Percentiles rank a stretch among this genome's conserved stretches.
These are phyloP conservation scores for Drosophila pseudotakahashii DNA, from an alignment of 2,888 invertebrate genomes.

Conservation along the genomic window DNA sequence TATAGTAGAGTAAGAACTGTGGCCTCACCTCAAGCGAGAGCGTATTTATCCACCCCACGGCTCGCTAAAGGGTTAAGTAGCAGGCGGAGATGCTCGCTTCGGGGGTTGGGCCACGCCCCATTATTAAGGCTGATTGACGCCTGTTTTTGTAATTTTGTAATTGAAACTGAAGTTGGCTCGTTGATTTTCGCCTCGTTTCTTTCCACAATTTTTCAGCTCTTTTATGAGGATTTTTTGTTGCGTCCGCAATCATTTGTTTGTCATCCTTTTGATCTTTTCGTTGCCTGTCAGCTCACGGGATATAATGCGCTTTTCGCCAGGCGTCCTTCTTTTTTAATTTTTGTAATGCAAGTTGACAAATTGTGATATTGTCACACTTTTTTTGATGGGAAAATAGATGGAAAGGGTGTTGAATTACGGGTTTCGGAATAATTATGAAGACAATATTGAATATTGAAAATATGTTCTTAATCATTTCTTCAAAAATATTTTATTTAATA, in stretches of 20 bases:
- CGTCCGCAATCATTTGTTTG: constrained; percentile 59
- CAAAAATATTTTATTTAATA: background rate
- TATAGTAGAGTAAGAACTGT: constrained; percentile 51
- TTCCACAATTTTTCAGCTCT: constrained; percentile 52
- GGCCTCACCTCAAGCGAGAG: constrained; percentile 62
- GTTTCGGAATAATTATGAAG: background rate
- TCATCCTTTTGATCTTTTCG: constrained; percentile 51
- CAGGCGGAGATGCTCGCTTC: constrained; percentile 42
- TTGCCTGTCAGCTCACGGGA: constrained; percentile 35
- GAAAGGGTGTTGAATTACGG: background rate
- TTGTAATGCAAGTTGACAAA: constrained; percentile 75
- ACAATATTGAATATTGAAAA: too few species aligned
- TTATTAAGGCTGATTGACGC: constrained; percentile 80
- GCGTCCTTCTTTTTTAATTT: constrained; percentile 53
- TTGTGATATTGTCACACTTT: constrained; percentile 69
- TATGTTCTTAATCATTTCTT: too few species aligned
- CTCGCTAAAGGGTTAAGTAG: constrained; percentile 75
- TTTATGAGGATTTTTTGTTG: constrained; percentile 44
- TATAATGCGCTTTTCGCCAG: constrained; percentile 35
- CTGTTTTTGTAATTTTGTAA: constrained; percentile 78
- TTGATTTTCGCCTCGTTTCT: constrained; percentile 39
- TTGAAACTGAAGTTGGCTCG: constrained; percentile 73
- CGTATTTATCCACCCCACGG: constrained; percentile 49
- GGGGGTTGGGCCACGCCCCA: constrained; percentile 67
- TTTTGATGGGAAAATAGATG: background rate